Percentiles rank a stretch among this genome's conserved stretches.
Evolutionary conservation across 23 tunicate genomes (phyloP).

Genomic region (Trididemnum nubilum): DNA sequence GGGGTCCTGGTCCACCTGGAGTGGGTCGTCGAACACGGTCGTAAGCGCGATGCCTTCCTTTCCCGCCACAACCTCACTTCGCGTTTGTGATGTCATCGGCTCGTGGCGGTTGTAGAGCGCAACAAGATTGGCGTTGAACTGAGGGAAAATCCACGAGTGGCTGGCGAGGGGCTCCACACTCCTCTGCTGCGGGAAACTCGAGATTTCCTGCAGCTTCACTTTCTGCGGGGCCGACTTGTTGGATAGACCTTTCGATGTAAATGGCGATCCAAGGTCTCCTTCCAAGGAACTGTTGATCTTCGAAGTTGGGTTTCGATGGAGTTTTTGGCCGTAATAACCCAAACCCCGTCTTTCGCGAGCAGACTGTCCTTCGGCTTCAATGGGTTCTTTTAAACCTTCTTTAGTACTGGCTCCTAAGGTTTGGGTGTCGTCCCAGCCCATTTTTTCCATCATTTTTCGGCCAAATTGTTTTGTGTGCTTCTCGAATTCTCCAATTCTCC

Average conservation of each 20-base stretch:
- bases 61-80: constrained; percentile 53
- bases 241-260: no score
- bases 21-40: constrained; percentile 72
- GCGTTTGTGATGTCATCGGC: neutral
- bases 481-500: constrained; percentile 41
- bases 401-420: constrained; percentile 41
- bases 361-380: constrained; percentile 64
- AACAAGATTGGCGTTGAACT: constrained; percentile 55
- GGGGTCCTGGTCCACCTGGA: constrained; percentile 57
- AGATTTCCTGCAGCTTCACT: neutral
- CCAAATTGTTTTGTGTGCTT: constrained; percentile 70
- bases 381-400: constrained; percentile 58
- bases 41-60: constrained; percentile 79
- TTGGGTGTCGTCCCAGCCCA: constrained; percentile 66
- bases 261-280: neutral
- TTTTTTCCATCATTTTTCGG: constrained; percentile 48
- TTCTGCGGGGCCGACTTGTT: neutral
- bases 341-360: constrained; percentile 48
- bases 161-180: constrained; percentile 69
- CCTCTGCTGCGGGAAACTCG: neutral
- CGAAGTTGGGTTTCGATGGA: neutral
- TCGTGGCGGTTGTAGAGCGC: neutral
- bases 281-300: neutral
- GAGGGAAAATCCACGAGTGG: constrained; percentile 71
- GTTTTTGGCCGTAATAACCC: constrained; percentile 57